These are phyloP conservation scores for Drosophila melanosoma DNA, from an alignment of 2,888 invertebrate genomes.

Conservation along the genomic window DNA sequence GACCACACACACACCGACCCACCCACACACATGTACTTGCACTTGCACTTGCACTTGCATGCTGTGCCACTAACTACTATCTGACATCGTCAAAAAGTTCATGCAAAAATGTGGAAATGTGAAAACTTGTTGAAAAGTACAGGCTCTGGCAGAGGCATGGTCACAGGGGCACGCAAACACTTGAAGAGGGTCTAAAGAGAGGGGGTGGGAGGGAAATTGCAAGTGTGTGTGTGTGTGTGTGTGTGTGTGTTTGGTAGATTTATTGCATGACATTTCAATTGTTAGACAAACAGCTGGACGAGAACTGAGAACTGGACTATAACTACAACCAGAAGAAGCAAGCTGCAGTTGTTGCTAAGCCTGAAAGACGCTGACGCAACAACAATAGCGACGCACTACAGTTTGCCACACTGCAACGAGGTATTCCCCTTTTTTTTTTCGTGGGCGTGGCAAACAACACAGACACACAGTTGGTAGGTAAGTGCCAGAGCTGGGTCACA, in stretches of 20 bases:
- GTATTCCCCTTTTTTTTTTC: not conserved
- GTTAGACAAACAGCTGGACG: conserved; percentile 80
- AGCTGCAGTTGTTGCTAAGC: conserved; percentile 65
- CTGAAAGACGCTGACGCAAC: conserved; percentile 53
- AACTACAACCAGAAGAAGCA: conserved; percentile 28
- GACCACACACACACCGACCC: conserved; percentile 4
- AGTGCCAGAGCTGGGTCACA: conserved; percentile 31
- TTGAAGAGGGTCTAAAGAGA: conserved; percentile 14
- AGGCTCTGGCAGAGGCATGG: conserved; percentile 30
- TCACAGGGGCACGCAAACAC: conserved; percentile 23
- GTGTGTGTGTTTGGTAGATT: conserved; percentile 66
- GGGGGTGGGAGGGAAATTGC: not conserved
- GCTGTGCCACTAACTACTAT: conserved; percentile 69
- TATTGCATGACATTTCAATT: conserved; percentile 80
- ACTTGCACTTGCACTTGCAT: conserved; percentile 26
- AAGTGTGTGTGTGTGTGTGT: conserved; percentile 23
- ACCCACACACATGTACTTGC: conserved; percentile 5
- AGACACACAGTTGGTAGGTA: conserved; percentile 13
- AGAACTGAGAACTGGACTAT: conserved; percentile 53
- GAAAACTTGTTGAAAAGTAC: conserved; percentile 76
- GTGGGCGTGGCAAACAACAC: conserved; percentile 14
- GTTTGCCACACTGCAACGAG: conserved; percentile 24
- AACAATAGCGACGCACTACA: conserved; percentile 39
- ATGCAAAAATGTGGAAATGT: conserved; percentile 77
- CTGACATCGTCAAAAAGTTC: conserved; percentile 79